phyloP scores from a whole-genome alignment of 2,113 vertebrate genomes.

The Gambusia holbrooki region DNA sequence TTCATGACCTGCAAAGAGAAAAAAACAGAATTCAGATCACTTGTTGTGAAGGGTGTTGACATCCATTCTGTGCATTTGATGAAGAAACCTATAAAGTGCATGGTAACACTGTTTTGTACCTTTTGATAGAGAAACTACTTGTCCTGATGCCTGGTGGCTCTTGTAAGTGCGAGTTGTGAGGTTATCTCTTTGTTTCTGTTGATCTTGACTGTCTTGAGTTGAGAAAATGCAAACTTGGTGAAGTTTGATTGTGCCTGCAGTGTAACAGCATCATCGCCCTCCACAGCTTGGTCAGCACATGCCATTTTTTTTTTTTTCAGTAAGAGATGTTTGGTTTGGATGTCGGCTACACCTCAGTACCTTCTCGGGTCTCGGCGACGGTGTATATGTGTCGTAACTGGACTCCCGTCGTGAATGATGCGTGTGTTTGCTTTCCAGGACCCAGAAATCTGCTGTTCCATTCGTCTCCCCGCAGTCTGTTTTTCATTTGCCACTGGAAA shows the following conservation, averaged over 20 bases:
- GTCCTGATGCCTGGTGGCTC: conserved; percentile 65
- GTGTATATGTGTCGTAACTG: conserved; percentile 20
- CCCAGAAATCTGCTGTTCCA: conserved; percentile 66
- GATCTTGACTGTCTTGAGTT: conserved; percentile 54
- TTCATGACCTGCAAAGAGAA: conserved; percentile 38
- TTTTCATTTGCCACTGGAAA: conserved; percentile 73
- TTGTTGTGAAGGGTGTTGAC: conserved; percentile 39
- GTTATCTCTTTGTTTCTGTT: conserved; percentile 52
- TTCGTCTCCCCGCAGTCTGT: conserved; percentile 54
- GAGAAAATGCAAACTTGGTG: conserved; percentile 64
- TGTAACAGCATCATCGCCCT: conserved; percentile 40
- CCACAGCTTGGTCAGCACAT: conserved; percentile 55
- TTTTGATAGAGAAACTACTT: conserved; percentile 54
- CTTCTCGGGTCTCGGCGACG: conserved; percentile 31
- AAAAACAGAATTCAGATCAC: conserved; percentile 20
- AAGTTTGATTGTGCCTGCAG: conserved; percentile 73
- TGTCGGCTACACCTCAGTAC: conserved; percentile 38
- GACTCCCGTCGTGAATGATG: conserved; percentile 52
- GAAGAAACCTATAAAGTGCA: conserved; percentile 65
- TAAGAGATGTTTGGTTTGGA: conserved; percentile 64
- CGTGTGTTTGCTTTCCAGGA: conserved; percentile 38
- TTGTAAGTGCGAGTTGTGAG: conserved; percentile 49
- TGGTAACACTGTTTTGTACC: conserved; percentile 62
- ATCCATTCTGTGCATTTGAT: conserved; percentile 34
- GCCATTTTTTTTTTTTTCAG: conserved; percentile 35